Evolutionary conservation across 1,140 invertebrate species (phyloP).

Genomic region (Magallana angulata): DNA sequence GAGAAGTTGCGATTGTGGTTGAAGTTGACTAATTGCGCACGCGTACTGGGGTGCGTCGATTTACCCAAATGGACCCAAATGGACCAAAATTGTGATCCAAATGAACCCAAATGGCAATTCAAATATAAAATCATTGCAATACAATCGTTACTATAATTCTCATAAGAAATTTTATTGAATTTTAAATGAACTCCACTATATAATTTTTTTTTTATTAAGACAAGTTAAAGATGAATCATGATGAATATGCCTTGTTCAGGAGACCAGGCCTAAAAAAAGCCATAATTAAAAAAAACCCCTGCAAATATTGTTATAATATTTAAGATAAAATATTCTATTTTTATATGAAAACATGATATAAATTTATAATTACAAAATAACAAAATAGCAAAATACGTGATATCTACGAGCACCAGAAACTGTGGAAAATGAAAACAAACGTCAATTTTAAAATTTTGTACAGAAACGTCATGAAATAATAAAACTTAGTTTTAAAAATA

Average conservation of each 20-base stretch:
- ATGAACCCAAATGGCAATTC: constrained; percentile 5
- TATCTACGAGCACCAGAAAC: background rate
- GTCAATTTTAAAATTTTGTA: constrained; percentile 7
- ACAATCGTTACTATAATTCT: background rate
- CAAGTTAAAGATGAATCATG: background rate
- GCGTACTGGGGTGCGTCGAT: background rate
- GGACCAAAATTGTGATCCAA: background rate
- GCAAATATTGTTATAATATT: background rate
- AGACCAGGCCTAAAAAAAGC: background rate
- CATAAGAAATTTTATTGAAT: background rate
- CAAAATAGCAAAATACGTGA: background rate
- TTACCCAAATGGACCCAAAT: background rate
- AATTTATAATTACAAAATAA: constrained; percentile 8
- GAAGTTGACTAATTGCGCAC: too few species aligned
- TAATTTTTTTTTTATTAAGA: background rate
- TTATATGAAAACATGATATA: background rate
- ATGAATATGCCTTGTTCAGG: constrained; percentile 1
- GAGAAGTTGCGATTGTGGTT: background rate
- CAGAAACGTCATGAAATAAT: background rate
- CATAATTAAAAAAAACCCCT: background rate
- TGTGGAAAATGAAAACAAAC: constrained; percentile 6
- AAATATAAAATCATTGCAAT: background rate
- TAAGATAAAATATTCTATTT: constrained; percentile 8
- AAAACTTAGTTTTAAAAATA: background rate
- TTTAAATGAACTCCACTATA: background rate